Conservation (phyloP, 2,113 vertebrate genomes). For the Corydoras sp. region DNA sequence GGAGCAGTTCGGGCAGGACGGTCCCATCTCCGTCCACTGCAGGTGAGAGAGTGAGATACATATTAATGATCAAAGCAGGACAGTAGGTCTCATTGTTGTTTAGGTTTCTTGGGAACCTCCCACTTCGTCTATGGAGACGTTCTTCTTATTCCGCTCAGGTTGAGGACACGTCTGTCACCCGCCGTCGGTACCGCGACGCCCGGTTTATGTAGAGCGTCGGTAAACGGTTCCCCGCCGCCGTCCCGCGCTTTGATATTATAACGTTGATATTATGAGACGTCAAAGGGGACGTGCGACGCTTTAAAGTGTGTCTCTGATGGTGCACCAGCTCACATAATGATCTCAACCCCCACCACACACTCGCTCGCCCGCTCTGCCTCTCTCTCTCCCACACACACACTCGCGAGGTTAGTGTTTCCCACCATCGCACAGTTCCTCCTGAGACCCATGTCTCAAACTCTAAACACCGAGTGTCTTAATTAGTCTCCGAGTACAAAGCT, state of each 20-base stretch:
- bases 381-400: not conserved
- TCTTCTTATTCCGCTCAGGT: too few species aligned
- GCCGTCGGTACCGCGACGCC: not conserved
- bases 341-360: not conserved
- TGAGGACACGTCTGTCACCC: not conserved
- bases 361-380: not conserved
- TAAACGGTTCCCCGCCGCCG: not conserved
- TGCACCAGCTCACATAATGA: slow-evolving; percentile 3
- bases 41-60: slow-evolving; percentile 67
- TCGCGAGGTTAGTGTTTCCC: too few species aligned
- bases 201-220: not conserved
- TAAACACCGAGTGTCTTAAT: slow-evolving; percentile 40
- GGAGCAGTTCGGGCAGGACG: slow-evolving; percentile 98
- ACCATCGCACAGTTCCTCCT: too few species aligned
- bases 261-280: not conserved
- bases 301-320: not conserved
- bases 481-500: slow-evolving; percentile 7
- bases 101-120: too few species aligned
- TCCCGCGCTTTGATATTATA: too few species aligned
- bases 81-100: too few species aligned
- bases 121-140: too few species aligned
- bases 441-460: slow-evolving; percentile 48
- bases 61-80: not conserved
- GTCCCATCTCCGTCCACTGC: slow-evolving; percentile 97
- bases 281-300: not conserved